Conservation (phyloP, 2,113 vertebrate species). For the Zootoca vivipara region DNA sequence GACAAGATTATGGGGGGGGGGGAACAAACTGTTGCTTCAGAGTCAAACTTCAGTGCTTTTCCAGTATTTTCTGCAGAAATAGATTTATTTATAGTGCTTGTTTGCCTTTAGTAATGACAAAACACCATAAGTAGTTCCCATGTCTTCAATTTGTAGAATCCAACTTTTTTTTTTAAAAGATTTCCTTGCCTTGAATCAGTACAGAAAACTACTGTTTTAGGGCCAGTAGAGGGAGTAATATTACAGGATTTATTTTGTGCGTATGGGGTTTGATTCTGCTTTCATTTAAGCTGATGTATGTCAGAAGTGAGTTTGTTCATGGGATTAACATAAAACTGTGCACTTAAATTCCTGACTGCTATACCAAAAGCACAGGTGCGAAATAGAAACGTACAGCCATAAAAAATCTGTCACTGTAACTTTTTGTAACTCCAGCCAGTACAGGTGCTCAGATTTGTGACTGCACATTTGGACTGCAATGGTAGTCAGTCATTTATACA, state of each 20-base stretch:
- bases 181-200: not conserved
- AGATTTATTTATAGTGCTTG: fast-evolving
- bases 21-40: no score
- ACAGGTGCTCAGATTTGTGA: not conserved
- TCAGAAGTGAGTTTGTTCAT: not conserved
- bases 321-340: not conserved
- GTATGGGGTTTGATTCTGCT: not conserved
- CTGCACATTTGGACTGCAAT: not conserved
- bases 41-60: not conserved
- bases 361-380: not conserved
- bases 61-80: not conserved
- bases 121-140: not conserved
- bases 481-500: not conserved
- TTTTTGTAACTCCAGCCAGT: not conserved
- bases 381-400: not conserved
- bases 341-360: not conserved
- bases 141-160: fast-evolving
- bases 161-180: not conserved
- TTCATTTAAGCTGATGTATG: not conserved
- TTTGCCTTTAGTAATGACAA: fast-evolving
- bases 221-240: slow-evolving; percentile 62
- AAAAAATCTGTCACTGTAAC: not conserved
- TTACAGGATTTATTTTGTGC: not conserved
- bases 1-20: no score
- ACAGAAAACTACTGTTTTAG: not conserved